Evolutionary conservation across 1,140 invertebrate species (phyloP).

Genomic region (Acromyrmex charruanus): DNA sequence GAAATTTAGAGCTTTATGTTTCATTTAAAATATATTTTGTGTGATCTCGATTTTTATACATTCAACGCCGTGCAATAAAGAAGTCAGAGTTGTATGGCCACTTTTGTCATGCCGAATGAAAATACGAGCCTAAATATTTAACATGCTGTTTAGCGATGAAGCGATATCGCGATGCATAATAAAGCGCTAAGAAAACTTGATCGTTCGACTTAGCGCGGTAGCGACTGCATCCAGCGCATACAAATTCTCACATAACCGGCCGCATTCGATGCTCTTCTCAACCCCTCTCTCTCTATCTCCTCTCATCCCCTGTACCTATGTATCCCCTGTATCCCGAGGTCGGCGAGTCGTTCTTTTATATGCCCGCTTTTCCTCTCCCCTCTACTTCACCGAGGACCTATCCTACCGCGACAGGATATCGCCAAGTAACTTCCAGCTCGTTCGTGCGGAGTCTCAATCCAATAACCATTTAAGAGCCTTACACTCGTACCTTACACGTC

Average conservation of each 20-base stretch:
- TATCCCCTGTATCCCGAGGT: conserved; percentile 57
- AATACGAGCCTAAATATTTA: conserved; percentile 69
- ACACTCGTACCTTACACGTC: conserved; percentile 76
- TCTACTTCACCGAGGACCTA: conserved; percentile 45
- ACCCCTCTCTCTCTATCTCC: conserved; percentile 38
- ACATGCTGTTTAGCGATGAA: conserved; percentile 41
- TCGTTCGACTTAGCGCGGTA: conserved; percentile 52
- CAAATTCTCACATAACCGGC: conserved; percentile 66
- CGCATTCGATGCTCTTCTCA: background rate
- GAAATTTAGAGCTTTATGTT: background rate
- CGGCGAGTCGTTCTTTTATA: conserved; percentile 64
- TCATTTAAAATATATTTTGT: conserved; percentile 8
- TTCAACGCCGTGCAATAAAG: background rate
- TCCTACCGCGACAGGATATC: conserved; percentile 74
- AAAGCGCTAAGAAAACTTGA: conserved; percentile 69
- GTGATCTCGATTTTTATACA: conserved; percentile 1
- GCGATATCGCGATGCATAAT: conserved; percentile 51
- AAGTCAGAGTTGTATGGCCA: background rate
- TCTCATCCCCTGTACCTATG: conserved; percentile 11
- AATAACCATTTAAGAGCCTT: conserved; percentile 78
- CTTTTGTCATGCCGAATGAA: conserved; percentile 42
- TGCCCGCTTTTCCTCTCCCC: background rate
- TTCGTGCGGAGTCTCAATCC: conserved; percentile 76
- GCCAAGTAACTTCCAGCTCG: conserved; percentile 74
- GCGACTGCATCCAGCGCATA: conserved; percentile 59